Conservation (phyloP, 2,113 vertebrate genomes). For the Salvelinus alpinus region DNA sequence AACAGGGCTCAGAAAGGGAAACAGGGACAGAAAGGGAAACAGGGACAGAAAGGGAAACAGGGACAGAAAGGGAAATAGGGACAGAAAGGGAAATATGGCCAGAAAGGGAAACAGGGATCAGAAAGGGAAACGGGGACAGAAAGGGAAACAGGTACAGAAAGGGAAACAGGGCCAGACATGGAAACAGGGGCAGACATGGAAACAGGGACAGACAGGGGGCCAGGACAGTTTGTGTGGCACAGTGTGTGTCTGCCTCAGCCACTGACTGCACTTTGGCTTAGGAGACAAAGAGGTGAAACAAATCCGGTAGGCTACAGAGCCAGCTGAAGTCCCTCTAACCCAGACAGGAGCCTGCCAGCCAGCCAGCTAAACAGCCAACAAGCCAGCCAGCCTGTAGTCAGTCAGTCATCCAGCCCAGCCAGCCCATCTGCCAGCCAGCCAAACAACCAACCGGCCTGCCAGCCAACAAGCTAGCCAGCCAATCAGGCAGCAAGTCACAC, state of each 20-base stretch:
- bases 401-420: neutral
- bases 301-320: constrained; percentile 77
- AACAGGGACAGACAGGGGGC: constrained; percentile 30
- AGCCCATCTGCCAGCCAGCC: too few species aligned
- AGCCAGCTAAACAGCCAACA: too few species aligned
- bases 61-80: neutral
- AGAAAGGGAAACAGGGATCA: too few species aligned
- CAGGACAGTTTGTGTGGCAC: constrained; percentile 40
- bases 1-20: constrained; percentile 28
- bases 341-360: constrained; percentile 62
- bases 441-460: too few species aligned
- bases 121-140: constrained; percentile 1
- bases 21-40: too few species aligned
- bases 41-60: constrained; percentile 30
- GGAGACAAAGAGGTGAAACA: constrained; percentile 75
- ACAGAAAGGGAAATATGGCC: constrained; percentile 19
- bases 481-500: too few species aligned
- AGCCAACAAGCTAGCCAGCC: too few species aligned
- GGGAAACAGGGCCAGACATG: too few species aligned
- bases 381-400: constrained; percentile 14
- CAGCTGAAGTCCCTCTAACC: constrained; percentile 74
- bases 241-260: constrained; percentile 38
- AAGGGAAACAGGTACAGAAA: constrained; percentile 13
- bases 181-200: too few species aligned
- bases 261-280: constrained; percentile 60